These are phyloP conservation scores for Palaemon carinicauda DNA, from an alignment of 1,140 invertebrate genomes.

Conservation along the genomic window DNA sequence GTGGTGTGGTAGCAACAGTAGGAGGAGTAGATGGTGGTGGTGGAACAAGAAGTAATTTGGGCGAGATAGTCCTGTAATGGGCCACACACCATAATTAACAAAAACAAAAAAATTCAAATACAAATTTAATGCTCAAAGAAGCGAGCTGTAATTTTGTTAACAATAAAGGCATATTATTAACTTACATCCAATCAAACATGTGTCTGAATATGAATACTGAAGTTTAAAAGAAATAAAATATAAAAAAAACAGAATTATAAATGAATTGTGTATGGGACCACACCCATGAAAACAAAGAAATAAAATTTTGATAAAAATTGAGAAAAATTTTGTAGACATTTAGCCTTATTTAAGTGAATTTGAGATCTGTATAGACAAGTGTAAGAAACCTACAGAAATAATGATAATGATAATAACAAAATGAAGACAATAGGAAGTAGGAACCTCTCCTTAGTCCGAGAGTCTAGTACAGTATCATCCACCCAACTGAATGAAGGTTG, in stretches of 20 bases:
- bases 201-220: not conserved
- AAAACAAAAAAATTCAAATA: slow-evolving; percentile 31
- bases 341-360: not conserved
- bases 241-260: not conserved
- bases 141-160: slow-evolving; percentile 8
- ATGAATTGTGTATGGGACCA: not conserved
- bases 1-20: slow-evolving; percentile 58
- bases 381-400: no score
- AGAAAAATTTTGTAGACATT: not conserved
- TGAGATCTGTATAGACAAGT: not conserved
- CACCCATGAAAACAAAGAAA: not conserved
- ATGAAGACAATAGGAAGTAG: not conserved
- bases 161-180: not conserved
- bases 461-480: not conserved
- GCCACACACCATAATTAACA: slow-evolving; percentile 57
- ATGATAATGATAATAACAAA: no score
- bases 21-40: slow-evolving; percentile 58
- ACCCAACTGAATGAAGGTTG: not conserved
- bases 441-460: not conserved
- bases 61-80: slow-evolving; percentile 57
- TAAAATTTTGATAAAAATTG: not conserved
- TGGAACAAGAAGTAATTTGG: slow-evolving; percentile 58
- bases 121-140: slow-evolving; percentile 29
- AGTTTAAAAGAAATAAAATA: not conserved
- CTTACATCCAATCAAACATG: no score